Evolutionary conservation across 2,888 invertebrate genomes (phyloP), one percentile per base, ranked within the genome.

Genomic region (Gibbula magus): DNA sequence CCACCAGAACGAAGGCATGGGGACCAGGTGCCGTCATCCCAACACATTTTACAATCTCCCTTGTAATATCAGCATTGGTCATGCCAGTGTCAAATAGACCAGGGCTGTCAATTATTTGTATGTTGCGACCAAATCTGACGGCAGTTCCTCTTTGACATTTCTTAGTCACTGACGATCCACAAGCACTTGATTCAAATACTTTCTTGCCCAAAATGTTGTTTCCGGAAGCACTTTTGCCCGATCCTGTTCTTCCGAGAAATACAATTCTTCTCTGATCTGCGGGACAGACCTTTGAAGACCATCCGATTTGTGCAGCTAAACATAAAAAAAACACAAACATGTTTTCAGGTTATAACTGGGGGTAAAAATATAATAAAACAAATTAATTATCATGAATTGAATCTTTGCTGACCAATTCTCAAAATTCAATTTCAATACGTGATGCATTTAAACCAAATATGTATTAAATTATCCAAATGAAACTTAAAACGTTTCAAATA

Each of bases 81-180:
- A 80, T 76, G 8, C 80, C 79, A 2, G 83, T 81, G 73, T 83
- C 83, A 75, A 83, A 83, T 51, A 83, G 39, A 13, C 83, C 83
- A 29, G 83, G 83, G 18, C 81, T 83, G 52, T 83, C 83, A 4
- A 83, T 79, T 10, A 82, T 53, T 22, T 77, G 77, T 22, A 82
- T 22, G 7, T 66, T 61, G n/a, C 77, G 53, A 13, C 67, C 77
- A 29, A 74, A 78, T 16, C 82, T 51, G 32, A 52, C 16, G 3
- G 45, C 45, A 51, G 53, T 75, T 13, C 82, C 82, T 25, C 78
- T 52, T 61, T 67, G 67, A 51, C 79, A 78, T 45, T 75, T 78
- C 32, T 79, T 73, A 4, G 82, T 82, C 13, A 82, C 77, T 16
- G 80, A 80, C 3, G 66, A 67, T 10, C 67, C 74, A 18, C 79